Evolutionary conservation across 2,113 vertebrate genomes (phyloP).

Genomic region (Brevimyrus niger): DNA sequence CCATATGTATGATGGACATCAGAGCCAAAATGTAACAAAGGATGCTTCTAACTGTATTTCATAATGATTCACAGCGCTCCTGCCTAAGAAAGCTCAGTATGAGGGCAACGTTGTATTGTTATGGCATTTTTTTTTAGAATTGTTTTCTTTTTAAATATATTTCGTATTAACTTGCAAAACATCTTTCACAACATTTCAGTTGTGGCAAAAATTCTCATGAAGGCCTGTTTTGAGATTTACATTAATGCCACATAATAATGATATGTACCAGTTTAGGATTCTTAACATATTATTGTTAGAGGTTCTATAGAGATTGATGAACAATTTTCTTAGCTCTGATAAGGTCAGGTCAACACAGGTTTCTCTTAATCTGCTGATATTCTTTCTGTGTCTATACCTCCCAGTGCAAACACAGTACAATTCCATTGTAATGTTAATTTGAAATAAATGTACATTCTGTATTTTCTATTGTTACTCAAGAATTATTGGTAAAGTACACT

Average conservation of each 20-base stretch:
- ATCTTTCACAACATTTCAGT: neutral
- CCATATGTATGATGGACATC: neutral
- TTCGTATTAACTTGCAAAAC: neutral
- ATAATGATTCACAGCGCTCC: neutral
- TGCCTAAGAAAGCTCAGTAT: neutral
- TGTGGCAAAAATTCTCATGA: neutral
- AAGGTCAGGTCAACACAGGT: neutral
- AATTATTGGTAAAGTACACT: neutral
- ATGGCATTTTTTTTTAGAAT: neutral
- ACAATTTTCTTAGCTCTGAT: neutral
- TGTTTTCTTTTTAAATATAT: neutral
- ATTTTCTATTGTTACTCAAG: neutral
- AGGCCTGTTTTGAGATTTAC: neutral
- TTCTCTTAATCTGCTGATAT: neutral
- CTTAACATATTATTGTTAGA: neutral
- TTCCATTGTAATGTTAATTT: neutral
- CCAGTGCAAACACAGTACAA: neutral
- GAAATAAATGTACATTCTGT: neutral
- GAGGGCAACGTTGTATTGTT: neutral
- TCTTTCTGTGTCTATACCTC: neutral
- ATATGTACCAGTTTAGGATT: neutral
- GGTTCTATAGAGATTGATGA: neutral
- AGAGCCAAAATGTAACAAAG: neutral
- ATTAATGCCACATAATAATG: neutral
- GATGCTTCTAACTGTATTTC: neutral